Base-by-base conservation (phyloP, 2,888 invertebrate genomes). In the Creontiades dilutus region DNA sequence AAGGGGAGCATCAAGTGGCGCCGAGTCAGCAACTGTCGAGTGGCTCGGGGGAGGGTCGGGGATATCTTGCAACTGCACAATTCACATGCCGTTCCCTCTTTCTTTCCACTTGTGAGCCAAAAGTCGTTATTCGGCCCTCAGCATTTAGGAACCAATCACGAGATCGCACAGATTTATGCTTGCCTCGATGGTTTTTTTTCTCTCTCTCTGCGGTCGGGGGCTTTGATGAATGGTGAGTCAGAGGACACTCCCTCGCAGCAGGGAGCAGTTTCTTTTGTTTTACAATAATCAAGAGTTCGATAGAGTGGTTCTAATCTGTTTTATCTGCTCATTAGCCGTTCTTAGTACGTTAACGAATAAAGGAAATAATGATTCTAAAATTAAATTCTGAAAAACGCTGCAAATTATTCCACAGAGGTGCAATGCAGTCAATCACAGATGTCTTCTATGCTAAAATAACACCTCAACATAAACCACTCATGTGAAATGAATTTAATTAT, bases 21-120 rank as follows among this genome's bases (percentile, higher is more conserved):
- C 89, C 47, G 61, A 89, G 89, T 89, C 89, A 89, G 89, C 89
- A 37, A 82, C 89, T 89, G 89, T 89, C 89, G 82, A 89, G 82
- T 89, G 57, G 68, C 13, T 76, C n/a, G 78, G 57, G 19, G 19
- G 61, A 27, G 52, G 37, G 16, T 13, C 12, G 55, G 81, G 37
- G 76, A 28, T 12, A 57, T 19, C 16, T 16, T 57, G 19, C 28
- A 16, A 85, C 85, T 85, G 85, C 85, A 85, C 85, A 85, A 61
- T 85, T 85, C 85, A 85, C 85, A 61, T 28, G 57, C 28, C 85
- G 19, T 23, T 11, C 68, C 68, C 68, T 68, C 68, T 68, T 13
- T 68, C 27, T 7, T 27, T 68, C 47, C 82, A 48, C 82, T 82
- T 48, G 82, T 27, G 48, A 52, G 19, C 52, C 52, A 13, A 82